A percentile compares a stretch with the other conserved stretches of the same genome.
phyloP scores from a whole-genome alignment of 2,113 vertebrate species.

The Tyrannus savana region DNA sequence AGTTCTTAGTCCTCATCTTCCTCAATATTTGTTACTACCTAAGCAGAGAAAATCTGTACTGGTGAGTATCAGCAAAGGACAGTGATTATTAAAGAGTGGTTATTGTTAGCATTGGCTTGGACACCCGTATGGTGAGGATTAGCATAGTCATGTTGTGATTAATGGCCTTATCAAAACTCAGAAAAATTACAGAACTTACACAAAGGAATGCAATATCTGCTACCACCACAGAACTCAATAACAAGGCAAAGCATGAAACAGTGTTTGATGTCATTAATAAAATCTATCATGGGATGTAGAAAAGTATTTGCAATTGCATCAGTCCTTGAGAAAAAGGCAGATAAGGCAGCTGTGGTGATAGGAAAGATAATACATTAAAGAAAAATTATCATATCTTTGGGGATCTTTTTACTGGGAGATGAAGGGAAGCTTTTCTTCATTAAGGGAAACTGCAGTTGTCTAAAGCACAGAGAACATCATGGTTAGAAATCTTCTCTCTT shows the following conservation, averaged over 20 bases:
- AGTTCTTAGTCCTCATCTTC: background rate
- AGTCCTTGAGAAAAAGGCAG: conserved; percentile 4
- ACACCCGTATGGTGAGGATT: background rate
- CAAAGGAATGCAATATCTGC: conserved; percentile 10
- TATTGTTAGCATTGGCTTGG: background rate
- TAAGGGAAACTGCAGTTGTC: background rate
- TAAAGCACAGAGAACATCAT: background rate
- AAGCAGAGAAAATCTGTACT: background rate
- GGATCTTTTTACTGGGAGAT: background rate
- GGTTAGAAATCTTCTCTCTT: background rate
- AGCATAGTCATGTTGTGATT: conserved; percentile 17
- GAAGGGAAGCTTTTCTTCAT: background rate
- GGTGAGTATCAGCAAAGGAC: background rate
- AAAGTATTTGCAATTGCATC: background rate
- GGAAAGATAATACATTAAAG: conserved; percentile 10
- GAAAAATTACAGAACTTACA: conserved; percentile 1
- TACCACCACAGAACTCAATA: background rate
- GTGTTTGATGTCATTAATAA: conserved; percentile 30
- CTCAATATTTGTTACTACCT: background rate
- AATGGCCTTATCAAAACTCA: conserved; percentile 18
- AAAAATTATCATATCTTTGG: conserved; percentile 24
- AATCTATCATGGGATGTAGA: background rate
- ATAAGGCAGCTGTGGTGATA: background rate
- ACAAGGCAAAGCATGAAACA: conserved; percentile 1
- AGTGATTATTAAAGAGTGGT: background rate